Conservation (phyloP, 2,113 vertebrate genomes). For the Fukomys damarensis region DNA sequence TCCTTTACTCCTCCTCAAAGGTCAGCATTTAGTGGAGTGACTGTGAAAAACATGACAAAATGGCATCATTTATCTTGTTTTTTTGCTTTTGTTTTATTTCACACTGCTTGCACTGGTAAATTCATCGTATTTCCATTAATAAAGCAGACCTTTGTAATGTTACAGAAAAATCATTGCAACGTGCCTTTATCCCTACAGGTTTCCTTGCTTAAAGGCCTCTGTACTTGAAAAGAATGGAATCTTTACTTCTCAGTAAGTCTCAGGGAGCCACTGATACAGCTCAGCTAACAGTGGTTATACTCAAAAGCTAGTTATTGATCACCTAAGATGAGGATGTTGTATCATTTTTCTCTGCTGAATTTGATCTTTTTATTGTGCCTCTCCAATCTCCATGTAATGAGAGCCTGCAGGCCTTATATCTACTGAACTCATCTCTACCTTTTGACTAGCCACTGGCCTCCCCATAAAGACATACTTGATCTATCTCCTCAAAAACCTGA, state of each 20-base stretch:
- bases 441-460: constrained; percentile 47
- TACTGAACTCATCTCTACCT: constrained; percentile 67
- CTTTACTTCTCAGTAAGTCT: constrained; percentile 57
- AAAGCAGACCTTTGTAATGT: constrained; percentile 38
- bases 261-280: constrained; percentile 30
- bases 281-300: constrained; percentile 51
- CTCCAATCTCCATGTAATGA: constrained; percentile 49
- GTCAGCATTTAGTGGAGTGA: background rate
- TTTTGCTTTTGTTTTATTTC: constrained; percentile 36
- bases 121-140: constrained; percentile 47
- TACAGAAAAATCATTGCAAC: background rate
- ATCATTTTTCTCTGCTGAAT: constrained; percentile 74
- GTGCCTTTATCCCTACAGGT: background rate
- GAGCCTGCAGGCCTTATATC: constrained; percentile 57
- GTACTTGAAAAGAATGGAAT: constrained; percentile 42
- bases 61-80: constrained; percentile 26
- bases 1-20: constrained; percentile 56
- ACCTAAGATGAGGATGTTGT: constrained; percentile 53
- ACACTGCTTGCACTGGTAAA: constrained; percentile 31
- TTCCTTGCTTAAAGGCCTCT: constrained; percentile 39
- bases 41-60: constrained; percentile 40
- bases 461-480: constrained; percentile 4
- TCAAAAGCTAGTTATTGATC: constrained; percentile 72
- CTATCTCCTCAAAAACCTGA: constrained; percentile 17
- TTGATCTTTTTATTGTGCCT: constrained; percentile 74